Evolutionary conservation across 1,140 invertebrate species (phyloP).

Genomic region (Neodiprion pinetum): DNA sequence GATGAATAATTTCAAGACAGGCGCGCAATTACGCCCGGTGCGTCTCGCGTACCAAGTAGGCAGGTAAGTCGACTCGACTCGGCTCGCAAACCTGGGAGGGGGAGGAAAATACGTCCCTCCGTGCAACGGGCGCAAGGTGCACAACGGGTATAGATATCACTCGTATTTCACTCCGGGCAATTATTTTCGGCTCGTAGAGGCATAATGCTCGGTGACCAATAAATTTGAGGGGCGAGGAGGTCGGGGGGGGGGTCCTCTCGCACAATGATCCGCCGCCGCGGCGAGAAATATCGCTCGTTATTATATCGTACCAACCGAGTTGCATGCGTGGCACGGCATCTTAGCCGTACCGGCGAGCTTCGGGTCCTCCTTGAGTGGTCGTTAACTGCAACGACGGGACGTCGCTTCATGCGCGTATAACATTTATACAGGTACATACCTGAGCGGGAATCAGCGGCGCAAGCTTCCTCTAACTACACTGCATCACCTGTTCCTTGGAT

Average conservation of each 20-base stretch:
- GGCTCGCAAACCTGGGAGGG: not conserved
- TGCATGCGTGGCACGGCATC: not conserved
- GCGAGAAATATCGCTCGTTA: not conserved
- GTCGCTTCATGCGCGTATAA: not conserved
- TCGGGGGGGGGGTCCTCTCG: not conserved
- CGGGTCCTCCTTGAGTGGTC: not conserved
- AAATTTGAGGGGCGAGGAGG: not conserved
- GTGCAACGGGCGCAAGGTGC: too few species aligned
- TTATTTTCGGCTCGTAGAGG: constrained; percentile 48
- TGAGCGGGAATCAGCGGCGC: too few species aligned
- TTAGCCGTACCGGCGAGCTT: not conserved
- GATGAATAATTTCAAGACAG: constrained; percentile 62
- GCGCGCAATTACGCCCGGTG: constrained; percentile 60
- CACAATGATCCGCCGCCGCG: not conserved
- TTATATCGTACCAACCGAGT: not conserved
- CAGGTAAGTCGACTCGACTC: constrained; percentile 29
- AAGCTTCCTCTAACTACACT: too few species aligned
- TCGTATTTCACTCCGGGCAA: constrained; percentile 55
- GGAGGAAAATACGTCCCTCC: not conserved
- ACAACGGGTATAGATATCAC: constrained; percentile 39
- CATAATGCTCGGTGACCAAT: not conserved
- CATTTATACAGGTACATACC: not conserved
- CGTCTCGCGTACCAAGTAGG: constrained; percentile 62
- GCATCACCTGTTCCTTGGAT: too few species aligned
- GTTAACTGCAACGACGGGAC: not conserved